Percentiles rank a stretch among this genome's conserved stretches.
Conservation (phyloP, 1,140 invertebrate genomes). For the Drosophila persimilis region DNA sequence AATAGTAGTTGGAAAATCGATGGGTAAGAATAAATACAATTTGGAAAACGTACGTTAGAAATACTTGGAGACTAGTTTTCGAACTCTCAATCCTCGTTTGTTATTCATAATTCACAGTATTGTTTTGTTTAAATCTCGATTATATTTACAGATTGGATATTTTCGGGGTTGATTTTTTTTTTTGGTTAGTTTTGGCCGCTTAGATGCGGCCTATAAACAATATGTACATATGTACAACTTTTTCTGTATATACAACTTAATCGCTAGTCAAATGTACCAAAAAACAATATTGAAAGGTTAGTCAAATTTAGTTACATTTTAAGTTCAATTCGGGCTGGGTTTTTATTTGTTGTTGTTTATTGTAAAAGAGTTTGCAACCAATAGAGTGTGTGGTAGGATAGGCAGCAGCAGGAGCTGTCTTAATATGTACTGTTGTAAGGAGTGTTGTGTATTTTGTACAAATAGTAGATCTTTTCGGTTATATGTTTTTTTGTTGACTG, state of each 20-base stretch:
- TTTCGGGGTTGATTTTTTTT: slow-evolving; percentile 18
- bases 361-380: slow-evolving; percentile 61
- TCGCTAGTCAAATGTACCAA: slow-evolving; percentile 74
- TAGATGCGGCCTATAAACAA: slow-evolving; percentile 44
- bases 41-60: slow-evolving; percentile 66
- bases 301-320: slow-evolving; percentile 79
- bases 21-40: slow-evolving; percentile 59
- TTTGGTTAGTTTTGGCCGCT: slow-evolving; percentile 54
- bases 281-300: slow-evolving; percentile 68
- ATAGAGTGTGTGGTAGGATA: slow-evolving; percentile 63
- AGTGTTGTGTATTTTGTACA: slow-evolving; percentile 73
- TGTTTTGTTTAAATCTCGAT: slow-evolving; percentile 58
- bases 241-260: slow-evolving; percentile 79
- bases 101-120: slow-evolving; percentile 75
- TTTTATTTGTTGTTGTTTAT: slow-evolving; percentile 39
- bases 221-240: slow-evolving; percentile 74
- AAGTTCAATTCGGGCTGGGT: slow-evolving; percentile 41
- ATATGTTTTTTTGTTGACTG: slow-evolving; percentile 47
- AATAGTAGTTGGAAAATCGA: slow-evolving; percentile 37
- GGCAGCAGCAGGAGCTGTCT: slow-evolving; percentile 52
- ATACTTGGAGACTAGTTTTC: slow-evolving; percentile 39
- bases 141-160: slow-evolving; percentile 70
- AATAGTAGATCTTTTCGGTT: slow-evolving; percentile 46
- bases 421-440: slow-evolving; percentile 56
- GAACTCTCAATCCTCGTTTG: slow-evolving; percentile 30